Base-by-base conservation (phyloP, 2,113 vertebrate genomes). In the Psittacara wagleri region DNA sequence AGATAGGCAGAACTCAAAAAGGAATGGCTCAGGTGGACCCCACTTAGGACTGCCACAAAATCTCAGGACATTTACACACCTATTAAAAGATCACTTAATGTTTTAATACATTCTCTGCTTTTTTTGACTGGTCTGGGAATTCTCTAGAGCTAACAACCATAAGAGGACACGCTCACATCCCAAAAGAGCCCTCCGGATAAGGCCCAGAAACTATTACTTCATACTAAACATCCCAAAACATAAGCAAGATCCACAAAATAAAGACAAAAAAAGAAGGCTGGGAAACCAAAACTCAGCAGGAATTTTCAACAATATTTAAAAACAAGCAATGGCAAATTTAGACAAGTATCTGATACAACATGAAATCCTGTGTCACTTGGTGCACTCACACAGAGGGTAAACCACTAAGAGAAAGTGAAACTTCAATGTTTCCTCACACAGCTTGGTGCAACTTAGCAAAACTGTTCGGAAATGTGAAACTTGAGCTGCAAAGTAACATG, bases 351-450 rank as follows among this genome's bases (percentile, higher is more conserved):
- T 2, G 4, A 74, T 33, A 25, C 1, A 1, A 20, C 51, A 11
- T 17, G 37, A 73, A 46, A 61, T 12, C 43, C 37, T 44, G 44
- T 9, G 4, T 37, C 10, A 1, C 43, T 64, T 19, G 5, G 10
- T 18, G 27, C 7, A 4, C 9, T 13, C 14, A 17, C 3, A 1
- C 1, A 3, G 19, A 88, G n/a, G 10, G 16, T 33, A 90, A 94
- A 81, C 39, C 41, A 41, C 37, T 17, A 46, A 44, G 28, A 84
- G 48, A 96, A 93, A 93, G 52, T 57, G 88, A 93, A 96, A 93
- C 79, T 48, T 73, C 41, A 85, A 8, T 8, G 31, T 57, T 92
- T 82, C 72, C 11, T 8, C 23, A 51, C 4, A 4, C 15, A 70
- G 31, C 22, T 62, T 48, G 9, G n/a, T 62, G 37, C 14, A 23